Percentiles rank a stretch among this genome's conserved stretches.
Evolutionary conservation across 2,888 invertebrate species (phyloP).

Genomic region (Autographa gamma): DNA sequence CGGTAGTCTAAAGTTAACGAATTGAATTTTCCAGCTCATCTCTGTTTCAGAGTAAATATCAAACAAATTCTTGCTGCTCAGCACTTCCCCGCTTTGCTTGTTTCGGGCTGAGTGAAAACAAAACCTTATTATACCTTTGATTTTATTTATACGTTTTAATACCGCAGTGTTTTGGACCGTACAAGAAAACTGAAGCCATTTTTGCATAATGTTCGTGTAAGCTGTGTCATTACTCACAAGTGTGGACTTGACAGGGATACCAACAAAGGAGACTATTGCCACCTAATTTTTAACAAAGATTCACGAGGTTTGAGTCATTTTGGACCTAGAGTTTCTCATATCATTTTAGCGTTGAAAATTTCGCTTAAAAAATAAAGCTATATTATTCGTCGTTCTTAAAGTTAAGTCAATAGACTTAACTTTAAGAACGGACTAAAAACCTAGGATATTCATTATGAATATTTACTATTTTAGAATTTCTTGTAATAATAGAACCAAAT

Average conservation of each 20-base stretch:
- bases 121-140: slow-evolving; percentile 12
- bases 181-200: not conserved
- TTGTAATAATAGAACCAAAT: not conserved
- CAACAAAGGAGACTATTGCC: too few species aligned
- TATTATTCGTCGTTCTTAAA: too few species aligned
- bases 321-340: too few species aligned
- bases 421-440: not conserved
- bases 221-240: not conserved
- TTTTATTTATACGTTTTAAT: not conserved
- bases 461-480: too few species aligned
- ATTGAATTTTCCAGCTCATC: slow-evolving; percentile 39
- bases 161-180: not conserved
- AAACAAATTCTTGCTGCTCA: slow-evolving; percentile 30
- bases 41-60: slow-evolving; percentile 46
- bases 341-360: too few species aligned
- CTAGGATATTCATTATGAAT: too few species aligned
- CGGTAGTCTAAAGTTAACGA: slow-evolving; percentile 40
- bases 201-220: not conserved
- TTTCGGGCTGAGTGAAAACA: slow-evolving; percentile 24
- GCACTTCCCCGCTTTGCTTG: slow-evolving; percentile 8
- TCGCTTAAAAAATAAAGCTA: too few species aligned
- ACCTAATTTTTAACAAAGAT: too few species aligned
- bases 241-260: not conserved
- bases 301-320: too few species aligned
- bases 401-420: too few species aligned